Evolutionary conservation across 2,888 invertebrate species (phyloP), one percentile per base, ranked within the genome.

Genomic region (Diplolepis rosae): DNA sequence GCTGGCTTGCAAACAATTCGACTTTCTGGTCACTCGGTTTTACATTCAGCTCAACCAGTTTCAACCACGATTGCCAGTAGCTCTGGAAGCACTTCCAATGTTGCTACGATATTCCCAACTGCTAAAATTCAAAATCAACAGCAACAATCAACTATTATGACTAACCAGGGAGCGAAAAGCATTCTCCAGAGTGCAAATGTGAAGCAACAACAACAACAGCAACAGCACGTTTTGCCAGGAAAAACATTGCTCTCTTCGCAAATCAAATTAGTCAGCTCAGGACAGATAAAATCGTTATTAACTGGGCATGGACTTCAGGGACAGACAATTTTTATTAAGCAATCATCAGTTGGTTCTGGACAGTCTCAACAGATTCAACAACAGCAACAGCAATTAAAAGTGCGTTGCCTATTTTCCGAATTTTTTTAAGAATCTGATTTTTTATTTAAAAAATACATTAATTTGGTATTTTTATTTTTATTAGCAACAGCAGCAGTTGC

Each of bases 1-100:
- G 89, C 89, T 0, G 89, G 91, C 0, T 85, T 92, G 11, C 92
- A 91, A 77, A 88, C 92, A 0, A 90, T 91, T 69, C 90, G 92
- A 32, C 89, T 92, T 66, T 91, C 91, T 0, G 91, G 88, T 1
- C 88, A 88, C 45, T 89, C 88, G 4, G 88, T 89, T 2, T 75
- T 88, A 18, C 88, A 88, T 27, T 85, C 88, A 1, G 80, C 88
- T 6, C 90, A 90, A 73, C 85, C 90, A 0, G 88, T 89, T 52
- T 83, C 88, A 1, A 86, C 89, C 4, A 85, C 85, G 18, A 51
- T 68, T 15, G 84, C 88, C 28, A 84, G 81, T 50, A 77, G 82
- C 24, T 84, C 85, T n/a, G 77, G 85, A 0, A 89, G 85, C 66
- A 88, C 88, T 7, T 86, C 85, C 30, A 88, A 78, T 66, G 79